A percentile compares a stretch with the other conserved stretches of the same genome.
Conservation (phyloP, 1,140 invertebrate genomes). For the Cydia pomonella region DNA sequence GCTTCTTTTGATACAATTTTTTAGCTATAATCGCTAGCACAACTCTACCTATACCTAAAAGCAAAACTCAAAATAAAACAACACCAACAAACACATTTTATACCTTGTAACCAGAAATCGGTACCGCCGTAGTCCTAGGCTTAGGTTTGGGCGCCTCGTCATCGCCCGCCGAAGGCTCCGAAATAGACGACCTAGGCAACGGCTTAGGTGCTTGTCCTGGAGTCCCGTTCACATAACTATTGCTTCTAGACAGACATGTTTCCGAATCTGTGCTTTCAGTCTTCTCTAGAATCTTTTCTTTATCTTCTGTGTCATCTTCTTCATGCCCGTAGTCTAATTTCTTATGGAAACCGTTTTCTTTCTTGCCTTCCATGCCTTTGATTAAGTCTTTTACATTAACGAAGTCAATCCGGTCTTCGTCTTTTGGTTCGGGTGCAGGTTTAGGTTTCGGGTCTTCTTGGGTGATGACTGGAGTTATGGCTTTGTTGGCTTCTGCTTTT, state of each 20-base stretch:
- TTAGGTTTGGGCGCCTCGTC: slow-evolving; percentile 85
- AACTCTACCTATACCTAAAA: background rate
- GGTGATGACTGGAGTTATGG: slow-evolving; percentile 50
- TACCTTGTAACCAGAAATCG: slow-evolving; percentile 87
- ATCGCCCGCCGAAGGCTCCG: slow-evolving; percentile 71
- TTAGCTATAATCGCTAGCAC: too few species aligned
- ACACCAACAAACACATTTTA: slow-evolving; percentile 38
- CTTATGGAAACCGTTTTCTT: slow-evolving; percentile 65
- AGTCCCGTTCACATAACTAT: slow-evolving; percentile 66
- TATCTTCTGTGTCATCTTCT: slow-evolving; percentile 46
- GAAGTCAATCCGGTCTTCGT: slow-evolving; percentile 76
- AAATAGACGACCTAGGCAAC: slow-evolving; percentile 82
- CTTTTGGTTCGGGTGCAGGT: slow-evolving; percentile 53
- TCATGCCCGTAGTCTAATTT: slow-evolving; percentile 72
- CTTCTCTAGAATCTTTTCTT: slow-evolving; percentile 37
- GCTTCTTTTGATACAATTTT: too few species aligned
- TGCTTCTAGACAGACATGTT: slow-evolving; percentile 61
- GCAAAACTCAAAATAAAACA: too few species aligned
- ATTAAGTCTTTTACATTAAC: slow-evolving; percentile 79
- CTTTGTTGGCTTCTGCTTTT: slow-evolving; percentile 59
- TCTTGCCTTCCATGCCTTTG: slow-evolving; percentile 77
- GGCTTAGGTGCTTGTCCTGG: slow-evolving; percentile 85
- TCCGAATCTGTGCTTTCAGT: slow-evolving; percentile 61
- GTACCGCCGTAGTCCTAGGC: slow-evolving; percentile 84
- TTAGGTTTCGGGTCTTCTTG: slow-evolving; percentile 58